Conservation (phyloP, 2,113 vertebrate genomes). For the Clarias magur region DNA sequence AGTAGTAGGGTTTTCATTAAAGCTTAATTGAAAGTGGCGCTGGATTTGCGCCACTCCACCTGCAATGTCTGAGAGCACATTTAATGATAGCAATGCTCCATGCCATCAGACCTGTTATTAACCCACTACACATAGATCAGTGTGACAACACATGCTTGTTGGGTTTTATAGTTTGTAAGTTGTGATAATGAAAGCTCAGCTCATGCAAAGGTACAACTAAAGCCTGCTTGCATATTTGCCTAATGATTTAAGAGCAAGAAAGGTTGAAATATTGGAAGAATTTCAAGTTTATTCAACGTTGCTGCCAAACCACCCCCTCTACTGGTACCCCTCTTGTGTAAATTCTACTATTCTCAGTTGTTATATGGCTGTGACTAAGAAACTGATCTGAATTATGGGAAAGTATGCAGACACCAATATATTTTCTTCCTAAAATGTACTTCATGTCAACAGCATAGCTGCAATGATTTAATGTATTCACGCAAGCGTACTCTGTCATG, state of each 20-base stretch:
- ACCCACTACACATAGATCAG: not conserved
- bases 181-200: slow-evolving; percentile 7
- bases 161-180: slow-evolving; percentile 11
- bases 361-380: not conserved
- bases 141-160: not conserved
- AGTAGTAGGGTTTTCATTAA: slow-evolving; percentile 56
- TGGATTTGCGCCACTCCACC: slow-evolving; percentile 44
- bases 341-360: not conserved
- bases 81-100: slow-evolving; percentile 44
- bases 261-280: slow-evolving; percentile 10
- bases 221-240: slow-evolving; percentile 8
- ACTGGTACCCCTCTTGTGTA: slow-evolving; percentile 25
- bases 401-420: not conserved
- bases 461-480: not conserved
- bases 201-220: not conserved
- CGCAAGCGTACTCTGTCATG: not conserved
- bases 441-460: not conserved
- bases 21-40: slow-evolving; percentile 52
- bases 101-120: slow-evolving; percentile 41
- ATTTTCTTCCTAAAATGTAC: not conserved
- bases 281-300: slow-evolving; percentile 16
- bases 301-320: slow-evolving; percentile 39
- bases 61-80: slow-evolving; percentile 36
- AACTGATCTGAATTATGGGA: not conserved
- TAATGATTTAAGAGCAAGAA: slow-evolving; percentile 5